A percentile compares a stretch with the other conserved stretches of the same genome.
phyloP scores from a whole-genome alignment of 2,797 vertebrate species.

The Sarcoramphus papa region DNA sequence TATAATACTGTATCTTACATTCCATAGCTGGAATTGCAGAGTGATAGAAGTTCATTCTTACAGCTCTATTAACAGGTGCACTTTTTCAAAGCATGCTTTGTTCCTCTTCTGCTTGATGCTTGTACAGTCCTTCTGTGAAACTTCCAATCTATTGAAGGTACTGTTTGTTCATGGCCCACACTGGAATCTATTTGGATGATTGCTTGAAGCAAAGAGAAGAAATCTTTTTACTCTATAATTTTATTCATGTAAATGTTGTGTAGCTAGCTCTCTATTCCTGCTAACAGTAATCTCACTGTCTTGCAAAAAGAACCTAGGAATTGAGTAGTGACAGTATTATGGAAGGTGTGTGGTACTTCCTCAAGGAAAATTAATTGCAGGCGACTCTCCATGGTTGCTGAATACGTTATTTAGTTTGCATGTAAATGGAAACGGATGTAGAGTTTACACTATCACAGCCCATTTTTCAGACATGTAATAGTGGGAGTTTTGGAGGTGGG shows the following conservation, averaged over 20 bases:
- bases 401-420: background rate
- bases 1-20: background rate
- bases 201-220: background rate
- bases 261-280: background rate
- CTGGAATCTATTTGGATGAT: background rate
- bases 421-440: background rate
- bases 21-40: background rate
- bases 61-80: background rate
- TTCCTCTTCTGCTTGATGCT: background rate
- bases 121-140: background rate
- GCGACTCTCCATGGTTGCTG: background rate
- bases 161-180: background rate
- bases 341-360: background rate
- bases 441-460: background rate
- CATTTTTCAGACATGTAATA: background rate
- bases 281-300: background rate
- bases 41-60: background rate
- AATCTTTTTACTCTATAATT: background rate
- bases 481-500: fast-evolving
- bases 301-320: background rate
- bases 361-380: background rate
- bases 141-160: background rate
- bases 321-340: background rate
- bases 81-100: background rate
- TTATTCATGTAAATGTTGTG: background rate